Base-by-base conservation (phyloP, 2,888 invertebrate species). In the Thecocarcelia acutangulata region DNA sequence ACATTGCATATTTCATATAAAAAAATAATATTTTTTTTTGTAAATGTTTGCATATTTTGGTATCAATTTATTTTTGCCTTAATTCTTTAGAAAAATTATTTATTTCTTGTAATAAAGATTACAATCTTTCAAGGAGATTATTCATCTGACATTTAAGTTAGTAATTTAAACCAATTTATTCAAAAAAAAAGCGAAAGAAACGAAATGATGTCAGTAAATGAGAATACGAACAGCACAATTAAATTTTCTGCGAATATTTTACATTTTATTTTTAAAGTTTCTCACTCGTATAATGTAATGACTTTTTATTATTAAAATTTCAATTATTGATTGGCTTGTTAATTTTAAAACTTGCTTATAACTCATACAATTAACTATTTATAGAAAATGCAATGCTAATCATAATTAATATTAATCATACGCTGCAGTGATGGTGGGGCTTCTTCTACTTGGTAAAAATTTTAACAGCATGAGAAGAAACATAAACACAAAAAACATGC, bases 371-470 rank as follows among this genome's bases (percentile, higher is more conserved):
- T 28, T 66, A 50, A n/a, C 19, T 66, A 42, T 66, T 42, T 15
- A 40, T 37, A 28, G n/a, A 19, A 44, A 52, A 50, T 42, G 17
- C 44, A 28, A 70, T 42, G 9, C 1, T 28, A 50, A 2, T 17
- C 28, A 46, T 74, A 64, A 75, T 75, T 75, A 75, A 66, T 59
- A 75, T 68, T 52, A 75, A 52, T 68, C 68, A 75, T 68, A 75
- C 74, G 54, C 17, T 24, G 3, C 0, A 8, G 24, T 15, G 44
- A 33, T 8, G 33, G 1, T 33, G 33, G 6, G 28, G 33, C 33
- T 1, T 9, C 3, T 5, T 24, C 24, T 33, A 8, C 33, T 33
- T 33, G 5, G 9, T 9, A 33, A 9, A 5, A 3, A 33, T 33
- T 9, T 33, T 3, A 24, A 24, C 24, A 24, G 24, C 5, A 24